Conservation (phyloP, 2,113 vertebrate species). For the Ornithorhynchus anatinus region DNA sequence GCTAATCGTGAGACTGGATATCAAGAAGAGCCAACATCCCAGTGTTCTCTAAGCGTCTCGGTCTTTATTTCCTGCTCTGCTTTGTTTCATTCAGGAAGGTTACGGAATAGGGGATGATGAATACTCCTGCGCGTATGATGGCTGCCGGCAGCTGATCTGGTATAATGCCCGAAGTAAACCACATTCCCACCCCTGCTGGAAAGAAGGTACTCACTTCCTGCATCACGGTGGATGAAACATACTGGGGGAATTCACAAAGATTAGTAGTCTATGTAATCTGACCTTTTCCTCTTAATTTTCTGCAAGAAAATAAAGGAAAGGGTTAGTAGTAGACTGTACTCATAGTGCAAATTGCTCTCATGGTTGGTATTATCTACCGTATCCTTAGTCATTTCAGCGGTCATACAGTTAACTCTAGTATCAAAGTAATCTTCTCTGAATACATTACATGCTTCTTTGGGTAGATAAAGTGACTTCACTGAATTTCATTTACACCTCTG, state of each 20-base stretch:
- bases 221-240: not conserved
- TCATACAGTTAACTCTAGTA: too few species aligned
- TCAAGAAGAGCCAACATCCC: too few species aligned
- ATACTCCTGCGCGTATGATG: slow-evolving; percentile 96
- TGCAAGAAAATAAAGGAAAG: not conserved
- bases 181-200: slow-evolving; percentile 96
- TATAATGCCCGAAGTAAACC: slow-evolving; percentile 98
- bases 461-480: too few species aligned
- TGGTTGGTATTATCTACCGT: too few species aligned
- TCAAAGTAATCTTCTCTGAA: too few species aligned
- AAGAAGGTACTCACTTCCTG: slow-evolving; percentile 84
- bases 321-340: not conserved
- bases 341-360: not conserved
- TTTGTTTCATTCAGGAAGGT: slow-evolving; percentile 82
- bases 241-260: not conserved
- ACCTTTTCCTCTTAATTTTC: not conserved
- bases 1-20: too few species aligned
- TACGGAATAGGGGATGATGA: slow-evolving; percentile 98
- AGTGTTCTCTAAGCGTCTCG: too few species aligned
- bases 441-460: too few species aligned
- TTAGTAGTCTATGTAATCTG: not conserved
- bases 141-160: slow-evolving; percentile 99
- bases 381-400: too few species aligned
- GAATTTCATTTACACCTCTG: too few species aligned
- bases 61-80: not conserved